Percentiles rank a stretch among this genome's conserved stretches.
phyloP scores from a whole-genome alignment of 2,113 vertebrate genomes.

The Prochilodus magdalenae region DNA sequence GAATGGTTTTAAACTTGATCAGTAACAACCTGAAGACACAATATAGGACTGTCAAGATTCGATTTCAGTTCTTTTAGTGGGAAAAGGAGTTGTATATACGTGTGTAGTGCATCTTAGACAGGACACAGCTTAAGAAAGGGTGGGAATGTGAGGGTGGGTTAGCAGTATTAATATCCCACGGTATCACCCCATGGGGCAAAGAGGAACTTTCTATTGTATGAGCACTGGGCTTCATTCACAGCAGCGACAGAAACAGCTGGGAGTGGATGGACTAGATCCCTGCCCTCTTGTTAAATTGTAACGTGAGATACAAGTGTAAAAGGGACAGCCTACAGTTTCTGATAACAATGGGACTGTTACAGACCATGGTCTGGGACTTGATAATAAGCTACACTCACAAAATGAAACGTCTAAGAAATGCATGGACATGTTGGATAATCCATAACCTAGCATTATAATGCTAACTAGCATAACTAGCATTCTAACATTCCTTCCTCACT shows the following conservation, averaged over 20 bases:
- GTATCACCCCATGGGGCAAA: constrained; percentile 36
- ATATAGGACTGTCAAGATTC: constrained; percentile 16
- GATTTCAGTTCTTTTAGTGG: constrained; percentile 22
- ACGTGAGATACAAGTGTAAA: constrained; percentile 30
- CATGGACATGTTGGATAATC: too few species aligned
- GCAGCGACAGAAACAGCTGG: constrained; percentile 32
- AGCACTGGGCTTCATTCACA: constrained; percentile 37
- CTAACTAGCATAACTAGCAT: too few species aligned
- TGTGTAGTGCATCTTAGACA: constrained; percentile 8
- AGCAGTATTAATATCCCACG: constrained; percentile 42
- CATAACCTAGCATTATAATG: too few species aligned
- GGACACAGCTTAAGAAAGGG: constrained; percentile 5
- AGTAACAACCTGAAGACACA: not conserved
- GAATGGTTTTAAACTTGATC: constrained; percentile 11
- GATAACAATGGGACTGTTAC: constrained; percentile 4
- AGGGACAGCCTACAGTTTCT: constrained; percentile 23
- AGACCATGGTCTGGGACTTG: not conserved
- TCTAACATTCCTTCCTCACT: too few species aligned
- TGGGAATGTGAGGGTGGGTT: constrained; percentile 18
- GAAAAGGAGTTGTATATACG: not conserved
- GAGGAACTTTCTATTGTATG: constrained; percentile 54
- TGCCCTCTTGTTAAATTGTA: constrained; percentile 41
- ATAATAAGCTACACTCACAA: not conserved
- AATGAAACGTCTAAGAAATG: not conserved
- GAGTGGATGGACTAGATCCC: constrained; percentile 35